Conservation (phyloP, 2,888 invertebrate species). For the Drosophila birchii region DNA sequence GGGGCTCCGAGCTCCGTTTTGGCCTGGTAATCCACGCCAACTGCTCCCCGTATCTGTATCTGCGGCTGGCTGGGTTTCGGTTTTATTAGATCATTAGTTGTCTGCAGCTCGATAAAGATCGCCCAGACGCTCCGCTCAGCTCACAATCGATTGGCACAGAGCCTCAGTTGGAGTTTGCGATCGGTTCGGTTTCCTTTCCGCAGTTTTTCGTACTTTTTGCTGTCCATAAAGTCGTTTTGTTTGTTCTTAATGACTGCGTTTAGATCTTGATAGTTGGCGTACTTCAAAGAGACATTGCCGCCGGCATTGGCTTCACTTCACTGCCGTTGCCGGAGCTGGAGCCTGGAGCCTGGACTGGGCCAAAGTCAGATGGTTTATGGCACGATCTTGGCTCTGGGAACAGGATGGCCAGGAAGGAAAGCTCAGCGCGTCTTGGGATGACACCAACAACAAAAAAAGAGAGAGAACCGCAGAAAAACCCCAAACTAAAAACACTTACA, state of each 20-base stretch:
- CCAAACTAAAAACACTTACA: conserved; percentile 25
- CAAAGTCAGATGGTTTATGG: conserved; percentile 61
- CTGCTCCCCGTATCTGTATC: conserved; percentile 50
- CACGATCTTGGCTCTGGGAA: conserved; percentile 35
- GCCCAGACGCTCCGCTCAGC: conserved; percentile 67
- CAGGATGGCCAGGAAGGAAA: conserved; percentile 31
- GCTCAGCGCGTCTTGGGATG: conserved; percentile 3
- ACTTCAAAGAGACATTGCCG: conserved; percentile 76
- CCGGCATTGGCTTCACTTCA: conserved; percentile 51
- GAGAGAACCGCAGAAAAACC: conserved; percentile 22
- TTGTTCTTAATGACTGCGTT: conserved; percentile 82
- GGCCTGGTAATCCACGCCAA: conserved; percentile 73
- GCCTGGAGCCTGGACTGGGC: conserved; percentile 55
- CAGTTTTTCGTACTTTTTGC: conserved; percentile 67
- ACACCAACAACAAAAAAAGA: not conserved
- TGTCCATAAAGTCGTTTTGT: conserved; percentile 82
- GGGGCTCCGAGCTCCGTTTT: conserved; percentile 21
- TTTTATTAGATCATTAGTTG: conserved; percentile 84
- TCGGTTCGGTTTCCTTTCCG: conserved; percentile 47
- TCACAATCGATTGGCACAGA: conserved; percentile 67
- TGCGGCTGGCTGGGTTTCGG: conserved; percentile 71
- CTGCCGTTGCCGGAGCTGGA: not conserved
- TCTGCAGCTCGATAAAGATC: conserved; percentile 82
- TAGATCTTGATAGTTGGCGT: conserved; percentile 80
- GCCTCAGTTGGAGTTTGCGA: conserved; percentile 29